Conservation (phyloP, 2,113 vertebrate species). For the Melanostigma gelatinosum region DNA sequence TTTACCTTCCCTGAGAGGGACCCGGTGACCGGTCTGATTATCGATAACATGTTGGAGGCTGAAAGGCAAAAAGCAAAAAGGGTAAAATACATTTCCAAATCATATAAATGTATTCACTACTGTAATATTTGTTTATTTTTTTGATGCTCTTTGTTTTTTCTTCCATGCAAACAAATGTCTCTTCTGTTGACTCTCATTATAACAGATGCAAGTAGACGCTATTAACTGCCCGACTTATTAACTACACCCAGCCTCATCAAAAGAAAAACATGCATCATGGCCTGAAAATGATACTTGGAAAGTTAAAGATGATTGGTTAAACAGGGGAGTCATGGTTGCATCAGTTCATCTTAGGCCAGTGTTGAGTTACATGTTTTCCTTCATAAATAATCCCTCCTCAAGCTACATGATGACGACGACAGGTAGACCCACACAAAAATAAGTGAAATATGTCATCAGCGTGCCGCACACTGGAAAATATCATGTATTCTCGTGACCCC, state of each 20-base stretch:
- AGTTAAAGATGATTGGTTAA: conserved; percentile 49
- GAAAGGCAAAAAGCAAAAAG: conserved; percentile 47
- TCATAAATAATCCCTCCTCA: neutral
- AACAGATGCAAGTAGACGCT: conserved; percentile 19
- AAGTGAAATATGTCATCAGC: conserved; percentile 3
- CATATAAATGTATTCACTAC: neutral
- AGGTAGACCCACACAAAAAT: conserved; percentile 12
- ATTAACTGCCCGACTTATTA: conserved; percentile 47
- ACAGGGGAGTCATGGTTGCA: conserved; percentile 19
- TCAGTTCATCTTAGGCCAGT: conserved; percentile 12
- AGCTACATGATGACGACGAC: conserved; percentile 3
- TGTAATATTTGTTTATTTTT: neutral
- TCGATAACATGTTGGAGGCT: conserved; percentile 71
- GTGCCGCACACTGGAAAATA: neutral
- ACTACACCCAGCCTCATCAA: conserved; percentile 63
- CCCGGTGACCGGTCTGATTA: conserved; percentile 85
- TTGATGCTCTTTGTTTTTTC: neutral
- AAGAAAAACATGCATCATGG: conserved; percentile 66
- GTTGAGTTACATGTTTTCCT: neutral
- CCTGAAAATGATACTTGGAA: conserved; percentile 69
- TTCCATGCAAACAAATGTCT: conserved; percentile 12
- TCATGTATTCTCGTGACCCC: neutral
- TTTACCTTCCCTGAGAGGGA: conserved; percentile 90
- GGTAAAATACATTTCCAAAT: conserved; percentile 29
- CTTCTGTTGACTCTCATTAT: conserved; percentile 16